Base-by-base conservation (phyloP, 2,797 vertebrate species). In the Macropodus opercularis region DNA sequence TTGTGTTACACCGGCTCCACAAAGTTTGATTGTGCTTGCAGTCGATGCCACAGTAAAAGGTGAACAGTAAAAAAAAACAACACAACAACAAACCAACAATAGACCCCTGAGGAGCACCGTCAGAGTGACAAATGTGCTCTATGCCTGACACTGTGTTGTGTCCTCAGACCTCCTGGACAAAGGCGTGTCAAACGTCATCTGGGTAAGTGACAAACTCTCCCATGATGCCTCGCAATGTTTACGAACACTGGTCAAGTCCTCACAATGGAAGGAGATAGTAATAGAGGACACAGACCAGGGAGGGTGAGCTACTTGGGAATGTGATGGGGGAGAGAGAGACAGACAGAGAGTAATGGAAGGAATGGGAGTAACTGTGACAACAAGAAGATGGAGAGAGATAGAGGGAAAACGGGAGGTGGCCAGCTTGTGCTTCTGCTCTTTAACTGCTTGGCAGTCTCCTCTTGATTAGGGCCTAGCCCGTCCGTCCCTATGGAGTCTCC, bases 361-460 rank as follows among this genome's bases (percentile, higher is more conserved):
- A 75, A 80, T 3, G 40, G 68, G 73, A 80, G 83, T 75, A 67
- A 67, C 68, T 66, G 78, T 81, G 81, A 77, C 78, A 78, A 73
- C 39, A 12, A 73, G 70, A 77, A 81, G 85, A 83, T 79, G 70
- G 69, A 77, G 66, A 48, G 69, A 79, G 73, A 77, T 62, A 49
- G 63, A 65, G 53, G 50, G 58, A 67, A 65, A 66, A 61, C 63
- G 69, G 79, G 74, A 80, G 81, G 74, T 75, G 84, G 67, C 57
- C 83, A 78, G 80, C 84, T 81, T 43, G 53, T 65, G 80, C 75
- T 65, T 76, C 75, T 82, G 72, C 86, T 90, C 81, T 89, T 89
- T 90, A 90, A 92, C 85, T 39, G 75, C 80, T 84, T 85, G 85
- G 86, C 89, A 90, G 91, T 89, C 87, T 83, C 54, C 86, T 90